A percentile compares a stretch with the other conserved stretches of the same genome.
phyloP scores from a whole-genome alignment of 2,113 vertebrate genomes.

The Cyrtonyx montezumae region DNA sequence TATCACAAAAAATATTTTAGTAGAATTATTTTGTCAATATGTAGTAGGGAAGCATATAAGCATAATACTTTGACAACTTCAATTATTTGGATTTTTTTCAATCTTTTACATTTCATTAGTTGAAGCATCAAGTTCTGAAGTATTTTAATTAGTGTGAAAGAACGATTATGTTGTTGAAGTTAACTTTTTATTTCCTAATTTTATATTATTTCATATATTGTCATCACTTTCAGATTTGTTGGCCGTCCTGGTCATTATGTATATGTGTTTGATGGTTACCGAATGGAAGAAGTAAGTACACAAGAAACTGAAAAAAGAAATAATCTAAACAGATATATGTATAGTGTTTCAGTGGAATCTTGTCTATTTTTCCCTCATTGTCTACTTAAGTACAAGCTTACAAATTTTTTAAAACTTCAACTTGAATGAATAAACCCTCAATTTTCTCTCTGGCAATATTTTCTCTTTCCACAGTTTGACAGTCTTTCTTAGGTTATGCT shows the following conservation, averaged over 20 bases:
- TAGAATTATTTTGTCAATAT: not conserved
- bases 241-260: slow-evolving; percentile 92
- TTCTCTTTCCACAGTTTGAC: not conserved
- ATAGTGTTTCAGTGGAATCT: not conserved
- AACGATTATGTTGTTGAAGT: not conserved
- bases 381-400: not conserved
- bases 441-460: not conserved
- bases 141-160: not conserved
- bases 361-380: too few relatives aligned
- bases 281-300: slow-evolving; percentile 91
- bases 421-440: not conserved
- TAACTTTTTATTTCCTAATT: not conserved
- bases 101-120: not conserved
- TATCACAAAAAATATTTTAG: not conserved
- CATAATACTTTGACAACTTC: not conserved
- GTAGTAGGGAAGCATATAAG: not conserved
- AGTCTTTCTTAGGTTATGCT: not conserved
- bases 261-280: slow-evolving; percentile 91
- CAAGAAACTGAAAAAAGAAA: not conserved
- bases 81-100: accelerated
- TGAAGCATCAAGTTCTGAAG: not conserved
- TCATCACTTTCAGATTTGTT: slow-evolving; percentile 84
- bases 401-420: not conserved
- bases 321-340: not conserved
- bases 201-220: not conserved